Evolutionary conservation across 2,797 vertebrate genomes (phyloP).

Genomic region (Eptatretus atami): DNA sequence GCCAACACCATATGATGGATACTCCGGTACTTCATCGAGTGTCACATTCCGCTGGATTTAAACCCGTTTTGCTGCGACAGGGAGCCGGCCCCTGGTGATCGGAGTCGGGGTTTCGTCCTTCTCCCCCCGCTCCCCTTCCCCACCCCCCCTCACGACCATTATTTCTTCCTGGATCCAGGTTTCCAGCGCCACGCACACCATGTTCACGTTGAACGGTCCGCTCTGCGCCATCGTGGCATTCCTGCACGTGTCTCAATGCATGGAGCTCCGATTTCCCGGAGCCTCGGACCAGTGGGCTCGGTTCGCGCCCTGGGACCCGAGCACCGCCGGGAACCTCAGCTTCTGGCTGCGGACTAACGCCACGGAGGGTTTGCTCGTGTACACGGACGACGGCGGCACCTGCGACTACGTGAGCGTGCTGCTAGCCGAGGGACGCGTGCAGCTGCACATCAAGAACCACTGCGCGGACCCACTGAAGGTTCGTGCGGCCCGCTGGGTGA

Average conservation of each 20-base stretch:
- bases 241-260: background rate
- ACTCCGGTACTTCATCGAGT: background rate
- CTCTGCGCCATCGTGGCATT: background rate
- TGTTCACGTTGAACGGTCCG: no score
- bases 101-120: background rate
- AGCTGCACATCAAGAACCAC: constrained; percentile 4
- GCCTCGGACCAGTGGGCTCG: background rate
- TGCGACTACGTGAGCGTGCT: constrained; percentile 4
- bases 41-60: background rate
- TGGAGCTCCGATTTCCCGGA: constrained; percentile 5
- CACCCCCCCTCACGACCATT: no score
- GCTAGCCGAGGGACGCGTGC: background rate
- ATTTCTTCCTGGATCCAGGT: background rate
- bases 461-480: background rate
- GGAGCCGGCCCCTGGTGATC: background rate
- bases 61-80: background rate
- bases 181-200: background rate
- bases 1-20: background rate
- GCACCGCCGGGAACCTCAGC: constrained; percentile 1
- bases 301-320: background rate
- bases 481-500: background rate
- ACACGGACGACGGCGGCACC: background rate
- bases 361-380: constrained; percentile 5
- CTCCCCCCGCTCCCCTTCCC: background rate
- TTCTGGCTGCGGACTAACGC: background rate